Evolutionary conservation across 2,797 vertebrate genomes (phyloP).

Genomic region (Chelon labrosus): DNA sequence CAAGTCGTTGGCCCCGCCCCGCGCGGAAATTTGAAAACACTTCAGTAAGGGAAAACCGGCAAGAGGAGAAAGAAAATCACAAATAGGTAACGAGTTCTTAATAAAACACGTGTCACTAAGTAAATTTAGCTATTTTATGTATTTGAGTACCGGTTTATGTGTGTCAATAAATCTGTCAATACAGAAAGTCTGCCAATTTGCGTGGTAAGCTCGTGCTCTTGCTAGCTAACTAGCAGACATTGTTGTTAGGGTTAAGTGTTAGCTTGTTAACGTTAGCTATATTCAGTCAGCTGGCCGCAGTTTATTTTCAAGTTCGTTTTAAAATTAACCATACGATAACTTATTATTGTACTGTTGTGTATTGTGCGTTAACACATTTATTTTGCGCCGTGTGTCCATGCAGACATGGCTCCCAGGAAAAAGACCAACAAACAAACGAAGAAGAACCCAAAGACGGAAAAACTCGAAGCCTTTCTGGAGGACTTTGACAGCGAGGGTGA

Average conservation of each 20-base stretch:
- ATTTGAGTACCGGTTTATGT: fast-evolving
- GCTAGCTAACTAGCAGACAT: not conserved
- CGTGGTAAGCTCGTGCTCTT: fast-evolving
- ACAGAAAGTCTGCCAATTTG: too few species aligned
- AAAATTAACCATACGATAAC: too few species aligned
- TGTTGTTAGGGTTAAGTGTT: conserved; percentile 9
- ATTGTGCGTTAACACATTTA: too few species aligned
- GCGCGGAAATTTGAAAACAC: conserved; percentile 73
- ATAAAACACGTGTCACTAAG: fast-evolving
- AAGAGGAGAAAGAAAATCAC: not conserved
- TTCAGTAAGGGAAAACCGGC: not conserved
- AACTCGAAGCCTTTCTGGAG: conserved; percentile 89
- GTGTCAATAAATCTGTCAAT: not conserved
- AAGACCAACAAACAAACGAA: conserved; percentile 81
- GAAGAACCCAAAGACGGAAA: conserved; percentile 81
- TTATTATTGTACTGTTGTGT: too few species aligned
- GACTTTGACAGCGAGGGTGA: conserved; percentile 92
- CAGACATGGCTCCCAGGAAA: conserved; percentile 85
- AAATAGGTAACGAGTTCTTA: conserved; percentile 25
- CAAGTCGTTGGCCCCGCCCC: not conserved
- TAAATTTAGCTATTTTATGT: fast-evolving
- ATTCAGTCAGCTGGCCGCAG: not conserved
- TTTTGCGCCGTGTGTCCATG: not conserved
- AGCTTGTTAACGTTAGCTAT: conserved; percentile 15
- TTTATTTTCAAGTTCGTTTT: not conserved